phyloP scores from a whole-genome alignment of 2,113 vertebrate genomes.

The Sula dactylatra region DNA sequence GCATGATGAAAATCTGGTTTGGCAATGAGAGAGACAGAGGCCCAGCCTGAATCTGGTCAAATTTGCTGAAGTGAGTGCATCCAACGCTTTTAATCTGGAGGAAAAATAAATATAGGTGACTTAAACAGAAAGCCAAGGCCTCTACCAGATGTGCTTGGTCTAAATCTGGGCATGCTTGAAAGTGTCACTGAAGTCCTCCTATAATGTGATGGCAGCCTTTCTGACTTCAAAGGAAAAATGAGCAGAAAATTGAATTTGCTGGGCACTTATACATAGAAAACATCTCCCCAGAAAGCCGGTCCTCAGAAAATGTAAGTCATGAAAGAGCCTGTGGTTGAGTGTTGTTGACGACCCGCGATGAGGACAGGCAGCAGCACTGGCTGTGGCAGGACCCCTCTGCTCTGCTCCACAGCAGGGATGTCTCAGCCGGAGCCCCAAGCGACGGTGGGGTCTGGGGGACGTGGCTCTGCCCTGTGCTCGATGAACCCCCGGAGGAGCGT shows the following conservation, averaged over 20 bases:
- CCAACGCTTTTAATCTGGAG: neutral
- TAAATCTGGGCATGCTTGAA: neutral
- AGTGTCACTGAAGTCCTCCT: neutral
- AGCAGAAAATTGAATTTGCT: neutral
- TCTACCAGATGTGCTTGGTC: neutral
- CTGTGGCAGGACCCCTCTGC: neutral
- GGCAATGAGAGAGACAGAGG: neutral
- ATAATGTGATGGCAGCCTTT: neutral
- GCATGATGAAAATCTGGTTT: neutral
- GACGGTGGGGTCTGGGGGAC: fast-evolving
- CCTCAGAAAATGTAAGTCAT: neutral
- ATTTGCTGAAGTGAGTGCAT: neutral
- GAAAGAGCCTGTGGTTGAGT: neutral
- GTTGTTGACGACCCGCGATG: fast-evolving
- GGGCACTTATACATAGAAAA: neutral
- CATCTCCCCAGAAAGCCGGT: neutral
- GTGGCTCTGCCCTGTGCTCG: neutral
- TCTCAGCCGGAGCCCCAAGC: fast-evolving
- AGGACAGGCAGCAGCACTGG: neutral
- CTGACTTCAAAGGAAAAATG: slow-evolving; percentile 10
- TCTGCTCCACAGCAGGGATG: fast-evolving
- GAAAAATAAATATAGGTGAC: neutral
- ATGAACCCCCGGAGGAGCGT: fast-evolving
- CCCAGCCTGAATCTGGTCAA: neutral
- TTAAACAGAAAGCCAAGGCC: slow-evolving; percentile 13